Evolutionary conservation across 2,113 vertebrate species (phyloP).

Genomic region (Apaloderma vittatum): DNA sequence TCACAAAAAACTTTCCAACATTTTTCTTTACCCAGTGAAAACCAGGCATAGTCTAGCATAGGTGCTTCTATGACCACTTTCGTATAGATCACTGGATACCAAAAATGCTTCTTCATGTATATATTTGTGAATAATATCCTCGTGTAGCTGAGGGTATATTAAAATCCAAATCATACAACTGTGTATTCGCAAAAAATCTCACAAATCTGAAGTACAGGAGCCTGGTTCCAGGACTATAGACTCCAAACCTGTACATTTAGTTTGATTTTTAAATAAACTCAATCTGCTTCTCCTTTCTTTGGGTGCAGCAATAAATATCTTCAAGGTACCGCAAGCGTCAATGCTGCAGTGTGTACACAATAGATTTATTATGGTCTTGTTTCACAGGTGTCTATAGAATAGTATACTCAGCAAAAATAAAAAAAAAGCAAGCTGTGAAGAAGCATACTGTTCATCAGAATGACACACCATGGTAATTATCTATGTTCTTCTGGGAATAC

Average conservation of each 20-base stretch:
- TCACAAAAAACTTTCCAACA: neutral
- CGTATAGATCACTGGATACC: neutral
- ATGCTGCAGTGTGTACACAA: neutral
- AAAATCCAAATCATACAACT: neutral
- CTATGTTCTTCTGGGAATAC: conserved; percentile 46
- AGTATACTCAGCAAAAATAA: conserved; percentile 43
- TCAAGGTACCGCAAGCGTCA: neutral
- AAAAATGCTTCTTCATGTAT: neutral
- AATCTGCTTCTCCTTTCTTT: neutral
- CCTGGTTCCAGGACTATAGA: neutral
- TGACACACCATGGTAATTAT: conserved; percentile 51
- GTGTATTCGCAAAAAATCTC: neutral
- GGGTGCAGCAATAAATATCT: neutral
- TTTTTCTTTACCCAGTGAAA: neutral
- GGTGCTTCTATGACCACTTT: neutral
- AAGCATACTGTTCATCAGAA: conserved; percentile 45
- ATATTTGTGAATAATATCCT: neutral
- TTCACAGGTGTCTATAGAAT: conserved; percentile 59
- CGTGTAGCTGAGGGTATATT: neutral
- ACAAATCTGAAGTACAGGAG: neutral
- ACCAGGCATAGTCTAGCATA: neutral
- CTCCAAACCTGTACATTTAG: neutral
- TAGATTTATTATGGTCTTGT: conserved; percentile 45
- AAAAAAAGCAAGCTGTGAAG: neutral
- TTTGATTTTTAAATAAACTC: neutral